Evolutionary conservation across 2,113 vertebrate species (phyloP).

Genomic region (Amazona vittata): DNA sequence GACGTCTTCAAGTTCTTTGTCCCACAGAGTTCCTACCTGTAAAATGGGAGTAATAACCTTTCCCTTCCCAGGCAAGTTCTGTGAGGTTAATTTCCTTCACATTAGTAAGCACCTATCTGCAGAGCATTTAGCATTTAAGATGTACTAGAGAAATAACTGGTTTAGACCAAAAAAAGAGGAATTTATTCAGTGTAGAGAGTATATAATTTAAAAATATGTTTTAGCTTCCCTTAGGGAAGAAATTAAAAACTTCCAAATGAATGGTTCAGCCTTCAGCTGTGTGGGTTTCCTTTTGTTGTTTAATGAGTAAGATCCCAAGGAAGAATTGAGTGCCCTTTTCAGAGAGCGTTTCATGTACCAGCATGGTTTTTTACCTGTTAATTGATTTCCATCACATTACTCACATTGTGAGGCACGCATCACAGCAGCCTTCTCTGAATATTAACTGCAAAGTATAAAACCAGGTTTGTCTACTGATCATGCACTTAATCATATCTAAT

Average conservation of each 20-base stretch:
- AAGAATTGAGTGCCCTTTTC: slow-evolving; percentile 34
- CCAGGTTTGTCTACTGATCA: slow-evolving; percentile 1
- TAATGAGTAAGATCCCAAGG: slow-evolving; percentile 38
- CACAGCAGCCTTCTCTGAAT: not conserved
- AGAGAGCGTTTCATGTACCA: not conserved
- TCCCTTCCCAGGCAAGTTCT: not conserved
- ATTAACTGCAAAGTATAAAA: not conserved
- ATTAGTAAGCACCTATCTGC: not conserved
- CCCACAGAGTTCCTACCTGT: not conserved
- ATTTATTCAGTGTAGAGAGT: not conserved
- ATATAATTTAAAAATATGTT: not conserved
- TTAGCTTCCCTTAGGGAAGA: not conserved
- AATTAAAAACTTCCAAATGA: slow-evolving; percentile 38
- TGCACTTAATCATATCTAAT: slow-evolving; percentile 27
- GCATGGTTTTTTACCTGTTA: not conserved
- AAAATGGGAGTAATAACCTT: not conserved
- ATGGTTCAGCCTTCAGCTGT: slow-evolving; percentile 8
- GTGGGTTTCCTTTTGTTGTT: slow-evolving; percentile 51
- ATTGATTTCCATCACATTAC: slow-evolving; percentile 38
- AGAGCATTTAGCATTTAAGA: not conserved
- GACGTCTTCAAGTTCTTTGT: not conserved
- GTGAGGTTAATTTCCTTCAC: not conserved
- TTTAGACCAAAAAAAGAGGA: not conserved
- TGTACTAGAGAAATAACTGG: not conserved
- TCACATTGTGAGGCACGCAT: not conserved